Evolutionary conservation across 2,113 vertebrate genomes (phyloP).

Genomic region (Megaptera novaeangliae): DNA sequence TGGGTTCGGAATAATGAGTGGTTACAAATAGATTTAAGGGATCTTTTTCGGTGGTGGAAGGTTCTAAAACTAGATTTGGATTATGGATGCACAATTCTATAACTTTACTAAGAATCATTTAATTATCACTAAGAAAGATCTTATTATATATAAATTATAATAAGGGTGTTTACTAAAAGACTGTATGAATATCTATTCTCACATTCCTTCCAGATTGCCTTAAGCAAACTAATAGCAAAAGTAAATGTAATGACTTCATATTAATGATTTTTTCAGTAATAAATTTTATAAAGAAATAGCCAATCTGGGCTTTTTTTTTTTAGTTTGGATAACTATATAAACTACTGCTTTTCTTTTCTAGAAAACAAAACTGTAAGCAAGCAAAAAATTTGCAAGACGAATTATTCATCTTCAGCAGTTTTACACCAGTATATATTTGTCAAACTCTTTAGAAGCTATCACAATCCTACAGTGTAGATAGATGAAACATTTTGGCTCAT

Average conservation of each 20-base stretch:
- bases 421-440: neutral
- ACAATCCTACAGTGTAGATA: neutral
- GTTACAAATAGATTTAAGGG: neutral
- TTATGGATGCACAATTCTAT: neutral
- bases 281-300: neutral
- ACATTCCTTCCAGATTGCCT: neutral
- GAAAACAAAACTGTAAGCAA: neutral
- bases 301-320: neutral
- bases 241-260: neutral
- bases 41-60: neutral
- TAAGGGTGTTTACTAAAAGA: neutral
- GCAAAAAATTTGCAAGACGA: neutral
- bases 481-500: neutral
- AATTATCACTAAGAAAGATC: neutral
- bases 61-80: neutral
- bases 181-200: neutral
- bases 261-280: neutral
- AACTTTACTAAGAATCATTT: neutral
- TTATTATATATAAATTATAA: neutral
- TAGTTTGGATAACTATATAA: neutral
- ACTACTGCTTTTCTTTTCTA: neutral
- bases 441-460: neutral
- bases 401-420: conserved; percentile 1
- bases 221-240: neutral
- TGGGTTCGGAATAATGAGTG: neutral